Conservation (phyloP, 2,113 vertebrate genomes). For the Oncorhynchus keta region DNA sequence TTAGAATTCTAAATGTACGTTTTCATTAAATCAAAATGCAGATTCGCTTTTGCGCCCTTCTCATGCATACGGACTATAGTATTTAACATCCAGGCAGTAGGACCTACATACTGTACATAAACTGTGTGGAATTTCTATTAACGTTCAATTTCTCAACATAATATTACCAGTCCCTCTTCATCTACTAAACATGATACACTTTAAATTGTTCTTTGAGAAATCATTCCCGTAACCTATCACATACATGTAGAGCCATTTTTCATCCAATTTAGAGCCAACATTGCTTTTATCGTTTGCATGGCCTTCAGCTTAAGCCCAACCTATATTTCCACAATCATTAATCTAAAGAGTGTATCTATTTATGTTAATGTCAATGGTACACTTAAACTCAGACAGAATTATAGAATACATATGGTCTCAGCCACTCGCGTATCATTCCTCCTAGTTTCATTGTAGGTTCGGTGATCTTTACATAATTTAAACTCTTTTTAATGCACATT, state of each 20-base stretch:
- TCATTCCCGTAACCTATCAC: background rate
- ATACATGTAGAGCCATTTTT: background rate
- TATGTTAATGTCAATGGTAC: too few relatives aligned
- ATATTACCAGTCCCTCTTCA: background rate
- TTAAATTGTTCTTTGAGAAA: background rate
- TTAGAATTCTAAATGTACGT: background rate
- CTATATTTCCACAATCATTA: too few relatives aligned
- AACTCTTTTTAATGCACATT: background rate
- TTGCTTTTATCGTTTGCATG: background rate
- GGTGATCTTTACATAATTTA: constrained; percentile 20
- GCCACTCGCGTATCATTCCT: constrained; percentile 63
- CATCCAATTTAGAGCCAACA: background rate
- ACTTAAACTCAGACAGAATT: constrained; percentile 2
- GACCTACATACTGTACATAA: background rate
- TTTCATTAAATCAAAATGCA: too few relatives aligned
- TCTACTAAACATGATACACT: background rate
- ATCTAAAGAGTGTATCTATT: too few relatives aligned
- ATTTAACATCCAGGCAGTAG: background rate
- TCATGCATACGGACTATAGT: background rate
- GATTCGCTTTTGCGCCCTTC: background rate
- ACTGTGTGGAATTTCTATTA: background rate
- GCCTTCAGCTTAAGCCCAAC: background rate
- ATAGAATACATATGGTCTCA: constrained; percentile 55
- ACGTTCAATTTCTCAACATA: background rate
- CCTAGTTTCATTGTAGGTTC: constrained; percentile 63